Base-by-base conservation (phyloP, 1,140 invertebrate genomes). In the Diorhabda elongata region DNA sequence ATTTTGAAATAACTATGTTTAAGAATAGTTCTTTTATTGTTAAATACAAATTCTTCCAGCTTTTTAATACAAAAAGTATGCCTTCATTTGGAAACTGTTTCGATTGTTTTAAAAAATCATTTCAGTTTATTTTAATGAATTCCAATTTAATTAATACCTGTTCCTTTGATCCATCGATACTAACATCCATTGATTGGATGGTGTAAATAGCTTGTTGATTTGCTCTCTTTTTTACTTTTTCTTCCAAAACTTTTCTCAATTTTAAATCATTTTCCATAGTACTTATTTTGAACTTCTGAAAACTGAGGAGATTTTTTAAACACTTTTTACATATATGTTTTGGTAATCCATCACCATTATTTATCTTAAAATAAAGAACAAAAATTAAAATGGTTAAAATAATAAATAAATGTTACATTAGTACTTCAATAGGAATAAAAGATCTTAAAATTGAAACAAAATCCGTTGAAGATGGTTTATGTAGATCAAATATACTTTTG, bases 281-380 rank as follows among this genome's bases (percentile, higher is more conserved):
- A 0, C 68, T 67, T 42, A 61, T 60, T 69, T 73, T 75, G 67
- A 80, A 80, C 68, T 75, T 76, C 61, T 78, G 76, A 11, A 77
- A 68, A 3, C 70, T 67, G n/a, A 74, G 72, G 3, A 80, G 63
- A 59, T 62, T 74, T 5, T 67, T 75, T 3, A 75, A 67, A 68
- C 78, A 80, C 72, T 75, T 75, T 42, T 2, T 74, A 76, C 42
- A 79, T 57, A 61, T 67, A 42, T 60, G 8, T 60, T 59, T 58
- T 11, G 65, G 65, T 26, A 67, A 42, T n/a, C 68, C 71, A 60
- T 78, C 78, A 57, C 73, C 69, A 61, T 67, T 64, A 58, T 66
- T 61, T 11, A 74, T 71, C 78, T 79, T 63, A 59, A 76, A 68
- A 56, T 26, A 8, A 52, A 52, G n/a, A 52, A 52, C 2, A 52